Percentiles rank a stretch among this genome's conserved stretches.
phyloP scores from a whole-genome alignment of 2,113 vertebrate genomes.

The Sander lucioperca region DNA sequence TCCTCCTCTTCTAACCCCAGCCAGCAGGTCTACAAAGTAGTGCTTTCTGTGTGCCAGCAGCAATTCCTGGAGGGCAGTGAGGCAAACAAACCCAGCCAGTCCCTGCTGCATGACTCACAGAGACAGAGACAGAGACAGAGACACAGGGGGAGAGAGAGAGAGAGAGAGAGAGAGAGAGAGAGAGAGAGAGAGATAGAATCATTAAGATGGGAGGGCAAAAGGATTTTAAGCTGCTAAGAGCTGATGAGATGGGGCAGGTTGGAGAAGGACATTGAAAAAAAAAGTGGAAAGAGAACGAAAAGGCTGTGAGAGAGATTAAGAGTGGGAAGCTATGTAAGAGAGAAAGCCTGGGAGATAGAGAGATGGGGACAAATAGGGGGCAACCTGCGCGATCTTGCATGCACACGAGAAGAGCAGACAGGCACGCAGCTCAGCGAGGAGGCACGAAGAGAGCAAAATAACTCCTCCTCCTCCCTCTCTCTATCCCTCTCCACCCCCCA shows the following conservation, averaged over 20 bases:
- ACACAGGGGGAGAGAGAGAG: background rate
- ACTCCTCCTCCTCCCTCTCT: constrained; percentile 39
- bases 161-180: constrained; percentile 14
- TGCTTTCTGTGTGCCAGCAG: constrained; percentile 69
- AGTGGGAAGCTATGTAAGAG: constrained; percentile 11
- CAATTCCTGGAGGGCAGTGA: constrained; percentile 83
- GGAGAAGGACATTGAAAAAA: constrained; percentile 32
- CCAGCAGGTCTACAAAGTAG: constrained; percentile 69
- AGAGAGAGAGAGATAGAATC: constrained; percentile 23
- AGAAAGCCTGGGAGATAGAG: constrained; percentile 46
- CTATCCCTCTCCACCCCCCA: background rate
- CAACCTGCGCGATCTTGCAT: constrained; percentile 69
- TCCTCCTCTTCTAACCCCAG: constrained; percentile 47
- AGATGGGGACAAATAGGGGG: constrained; percentile 71
- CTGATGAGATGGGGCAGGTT: constrained; percentile 58
- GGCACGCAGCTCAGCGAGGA: constrained; percentile 65
- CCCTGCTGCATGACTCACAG: constrained; percentile 68
- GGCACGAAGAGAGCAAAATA: constrained; percentile 65
- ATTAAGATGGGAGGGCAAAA: constrained; percentile 58
- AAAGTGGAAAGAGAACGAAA: constrained; percentile 37
- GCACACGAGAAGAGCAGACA: constrained; percentile 72
- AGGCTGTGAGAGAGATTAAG: constrained; percentile 62
- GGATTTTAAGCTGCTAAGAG: constrained; percentile 58
- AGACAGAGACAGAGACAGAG: background rate
- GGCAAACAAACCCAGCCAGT: constrained; percentile 76